Base-by-base conservation (phyloP, 64 coral and sea anemone species). In the Dendrophyllia cribrosa region DNA sequence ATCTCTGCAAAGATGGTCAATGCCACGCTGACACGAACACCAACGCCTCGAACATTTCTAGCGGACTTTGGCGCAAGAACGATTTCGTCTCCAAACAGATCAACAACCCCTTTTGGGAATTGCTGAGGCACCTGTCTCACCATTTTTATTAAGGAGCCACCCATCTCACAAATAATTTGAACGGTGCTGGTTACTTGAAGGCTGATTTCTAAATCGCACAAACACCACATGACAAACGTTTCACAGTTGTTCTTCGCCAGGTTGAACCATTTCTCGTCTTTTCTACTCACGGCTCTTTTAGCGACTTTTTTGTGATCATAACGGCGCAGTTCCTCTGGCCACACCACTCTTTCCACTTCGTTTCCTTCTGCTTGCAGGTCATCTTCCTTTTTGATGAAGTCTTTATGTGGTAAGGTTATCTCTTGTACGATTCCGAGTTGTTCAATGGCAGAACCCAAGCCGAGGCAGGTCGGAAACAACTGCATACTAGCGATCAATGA, bases 191-290 rank as follows among this genome's bases (percentile, higher is more conserved):
- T 56, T 12, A 56, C 53, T 56, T 56, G 53, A 56, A 56, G 53
- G 53, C 53, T 56, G n/a, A 86, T 63, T 4, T 81, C 85, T 59
- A 90, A 25, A 15, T 60, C 93, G 77, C 93, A 95, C 13, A 78
- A 72, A 50, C 93, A 95, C 82, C 87, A 91, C 6, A 62, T 91
- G 10, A 91, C 88, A 10, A 95, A 95, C 26, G 69, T 51, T 48
- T 95, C 93, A 51, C 93, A 95, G 62, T 95, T 95, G 66, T 95
- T 95, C 9, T 77, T 48, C 9, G 79, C n/a, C 9, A 71, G 0
- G 51, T 95, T 16, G 21, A 91, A 95, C 13, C 47, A 55, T 13
- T 34, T 61, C 17, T 88, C 83, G 21, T 67, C 76, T 13, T 67
- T 24, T 25, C 93, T 12, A 56, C 51, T 9, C 17, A 43, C 2